Conservation (phyloP, 2,113 vertebrate species). For the Pedetes capensis region DNA sequence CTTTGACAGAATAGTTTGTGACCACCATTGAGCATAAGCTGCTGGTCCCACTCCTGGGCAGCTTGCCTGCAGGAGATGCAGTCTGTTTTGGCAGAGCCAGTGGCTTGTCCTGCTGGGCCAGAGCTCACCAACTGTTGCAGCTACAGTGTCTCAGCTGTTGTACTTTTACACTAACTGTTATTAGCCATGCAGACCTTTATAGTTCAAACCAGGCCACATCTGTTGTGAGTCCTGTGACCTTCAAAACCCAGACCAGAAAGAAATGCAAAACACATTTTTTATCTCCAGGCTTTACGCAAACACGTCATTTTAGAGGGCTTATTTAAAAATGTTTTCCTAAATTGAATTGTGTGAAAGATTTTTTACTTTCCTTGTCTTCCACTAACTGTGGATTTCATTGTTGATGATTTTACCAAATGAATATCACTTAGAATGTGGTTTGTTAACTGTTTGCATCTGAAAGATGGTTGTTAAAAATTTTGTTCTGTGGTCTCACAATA, state of each 20-base stretch:
- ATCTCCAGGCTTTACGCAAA: slow-evolving; percentile 32
- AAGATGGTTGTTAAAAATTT: background rate
- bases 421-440: background rate
- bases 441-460: background rate
- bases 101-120: slow-evolving; percentile 22
- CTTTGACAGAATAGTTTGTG: background rate
- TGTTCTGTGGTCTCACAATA: background rate
- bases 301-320: background rate
- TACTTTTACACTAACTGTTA: slow-evolving; percentile 76
- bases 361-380: background rate
- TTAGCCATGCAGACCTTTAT: slow-evolving; percentile 80
- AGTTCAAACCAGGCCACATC: slow-evolving; percentile 84
- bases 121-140: slow-evolving; percentile 76
- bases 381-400: background rate
- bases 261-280: slow-evolving; percentile 55
- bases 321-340: slow-evolving; percentile 42
- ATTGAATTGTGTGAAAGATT: background rate
- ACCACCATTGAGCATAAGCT: background rate
- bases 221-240: slow-evolving; percentile 87
- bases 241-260: slow-evolving; percentile 84
- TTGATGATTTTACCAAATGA: background rate
- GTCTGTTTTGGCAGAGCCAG: slow-evolving; percentile 35
- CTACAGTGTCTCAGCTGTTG: slow-evolving; percentile 80
- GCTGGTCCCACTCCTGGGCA: background rate
- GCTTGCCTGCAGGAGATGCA: background rate